phyloP scores from a whole-genome alignment of 2,797 vertebrate species.

The Telmatherina bonti region DNA sequence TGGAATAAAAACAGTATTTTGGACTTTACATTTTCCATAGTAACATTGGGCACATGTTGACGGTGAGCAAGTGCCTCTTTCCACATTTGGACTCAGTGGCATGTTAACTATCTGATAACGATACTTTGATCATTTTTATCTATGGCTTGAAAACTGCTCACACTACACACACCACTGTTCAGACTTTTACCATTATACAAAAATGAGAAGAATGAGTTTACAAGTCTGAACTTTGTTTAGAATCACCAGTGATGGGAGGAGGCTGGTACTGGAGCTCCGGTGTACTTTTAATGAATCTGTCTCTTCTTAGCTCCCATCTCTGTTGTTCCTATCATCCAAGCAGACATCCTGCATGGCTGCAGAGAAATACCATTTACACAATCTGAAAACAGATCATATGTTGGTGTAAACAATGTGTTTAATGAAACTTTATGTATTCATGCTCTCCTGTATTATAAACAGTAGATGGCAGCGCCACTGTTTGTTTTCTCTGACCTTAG shows the following conservation, averaged over 20 bases:
- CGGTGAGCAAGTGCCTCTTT: background rate
- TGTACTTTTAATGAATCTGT: constrained; percentile 22
- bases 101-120: constrained; percentile 45
- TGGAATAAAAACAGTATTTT: too few species aligned
- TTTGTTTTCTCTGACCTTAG: constrained; percentile 35
- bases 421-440: background rate
- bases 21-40: too few species aligned
- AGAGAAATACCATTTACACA: constrained; percentile 11
- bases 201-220: constrained; percentile 31
- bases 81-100: constrained; percentile 7
- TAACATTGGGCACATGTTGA: too few species aligned
- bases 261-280: constrained; percentile 13
- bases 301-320: background rate
- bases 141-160: too few species aligned
- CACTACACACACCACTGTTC: constrained; percentile 7
- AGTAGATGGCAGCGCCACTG: constrained; percentile 70
- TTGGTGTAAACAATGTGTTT: background rate
- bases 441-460: constrained; percentile 46
- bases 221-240: background rate
- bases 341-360: constrained; percentile 7
- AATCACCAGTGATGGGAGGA: constrained; percentile 23
- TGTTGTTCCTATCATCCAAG: constrained; percentile 18
- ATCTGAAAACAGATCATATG: constrained; percentile 14
- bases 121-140: too few species aligned
- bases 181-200: constrained; percentile 16